These are phyloP conservation scores for Zaprionus camerounensis DNA, from an alignment of 1,140 invertebrate genomes.

Conservation along the genomic window DNA sequence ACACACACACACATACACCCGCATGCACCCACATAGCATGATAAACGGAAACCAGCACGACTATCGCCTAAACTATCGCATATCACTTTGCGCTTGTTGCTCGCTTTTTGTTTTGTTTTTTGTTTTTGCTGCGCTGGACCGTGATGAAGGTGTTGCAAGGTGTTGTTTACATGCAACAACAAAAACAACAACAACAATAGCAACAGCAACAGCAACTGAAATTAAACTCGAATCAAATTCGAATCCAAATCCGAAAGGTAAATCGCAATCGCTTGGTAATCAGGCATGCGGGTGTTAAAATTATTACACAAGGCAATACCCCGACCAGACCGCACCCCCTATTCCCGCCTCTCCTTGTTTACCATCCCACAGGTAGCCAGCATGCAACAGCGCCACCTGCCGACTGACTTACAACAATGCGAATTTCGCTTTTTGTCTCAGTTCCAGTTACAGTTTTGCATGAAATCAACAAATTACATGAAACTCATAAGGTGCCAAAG, in stretches of 20 bases:
- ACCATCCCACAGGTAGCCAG: not conserved
- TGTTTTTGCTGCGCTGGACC: constrained; percentile 58
- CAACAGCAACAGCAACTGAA: constrained; percentile 15
- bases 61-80: constrained; percentile 41
- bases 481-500: not conserved
- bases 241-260: constrained; percentile 47
- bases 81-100: constrained; percentile 22
- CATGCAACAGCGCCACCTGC: not conserved
- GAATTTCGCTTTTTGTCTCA: constrained; percentile 12
- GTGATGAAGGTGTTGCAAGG: constrained; percentile 80
- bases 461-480: constrained; percentile 22
- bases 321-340: not conserved
- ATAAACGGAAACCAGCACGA: constrained; percentile 1
- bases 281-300: constrained; percentile 77
- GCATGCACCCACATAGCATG: not conserved
- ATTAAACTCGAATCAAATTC: constrained; percentile 36
- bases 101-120: constrained; percentile 24
- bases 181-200: constrained; percentile 8
- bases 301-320: constrained; percentile 62
- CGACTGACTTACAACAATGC: constrained; percentile 26
- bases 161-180: constrained; percentile 74
- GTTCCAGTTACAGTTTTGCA: constrained; percentile 19
- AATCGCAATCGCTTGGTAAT: constrained; percentile 62
- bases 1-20: not conserved
- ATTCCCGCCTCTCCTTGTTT: not conserved